Evolutionary conservation across 30 jellyfish, hydroid and myxozoan genomes (phyloP).

Genomic region (Mastigias papua): DNA sequence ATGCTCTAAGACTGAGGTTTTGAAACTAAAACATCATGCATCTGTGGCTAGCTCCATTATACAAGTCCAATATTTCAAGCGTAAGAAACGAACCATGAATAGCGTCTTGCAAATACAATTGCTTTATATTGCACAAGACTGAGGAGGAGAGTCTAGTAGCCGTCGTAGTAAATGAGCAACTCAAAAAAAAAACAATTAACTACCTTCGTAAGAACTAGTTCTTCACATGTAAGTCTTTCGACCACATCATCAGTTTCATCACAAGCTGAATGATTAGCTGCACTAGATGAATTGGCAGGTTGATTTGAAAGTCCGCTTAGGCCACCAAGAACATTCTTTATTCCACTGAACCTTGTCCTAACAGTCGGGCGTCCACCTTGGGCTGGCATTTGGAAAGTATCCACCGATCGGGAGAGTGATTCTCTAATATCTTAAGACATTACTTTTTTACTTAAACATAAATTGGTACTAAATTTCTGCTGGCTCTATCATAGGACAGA

Average conservation of each 20-base stretch:
- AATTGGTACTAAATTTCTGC: neutral
- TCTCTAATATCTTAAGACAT: neutral
- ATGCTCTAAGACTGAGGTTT: neutral
- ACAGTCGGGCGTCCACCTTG: conserved; percentile 76
- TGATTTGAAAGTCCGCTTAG: conserved; percentile 28
- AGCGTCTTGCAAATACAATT: neutral
- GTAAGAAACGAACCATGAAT: neutral
- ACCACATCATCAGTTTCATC: conserved; percentile 42
- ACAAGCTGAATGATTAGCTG: neutral
- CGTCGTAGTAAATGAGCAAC: neutral
- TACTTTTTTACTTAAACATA: neutral
- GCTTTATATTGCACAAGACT: no score
- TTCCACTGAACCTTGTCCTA: conserved; percentile 52
- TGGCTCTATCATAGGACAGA: neutral
- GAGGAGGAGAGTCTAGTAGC: neutral
- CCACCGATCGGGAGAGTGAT: neutral
- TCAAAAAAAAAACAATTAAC: neutral
- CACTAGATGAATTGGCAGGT: conserved; percentile 1
- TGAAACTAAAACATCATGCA: neutral
- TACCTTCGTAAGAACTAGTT: conserved; percentile 77
- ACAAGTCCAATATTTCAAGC: neutral
- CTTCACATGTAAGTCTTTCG: conserved; percentile 71
- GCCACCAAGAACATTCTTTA: conserved; percentile 62
- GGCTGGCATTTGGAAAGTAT: conserved; percentile 69
- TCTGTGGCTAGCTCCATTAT: neutral